Evolutionary conservation across 2,113 vertebrate genomes (phyloP), one percentile per base, ranked within the genome.

Genomic region (Calonectris borealis): DNA sequence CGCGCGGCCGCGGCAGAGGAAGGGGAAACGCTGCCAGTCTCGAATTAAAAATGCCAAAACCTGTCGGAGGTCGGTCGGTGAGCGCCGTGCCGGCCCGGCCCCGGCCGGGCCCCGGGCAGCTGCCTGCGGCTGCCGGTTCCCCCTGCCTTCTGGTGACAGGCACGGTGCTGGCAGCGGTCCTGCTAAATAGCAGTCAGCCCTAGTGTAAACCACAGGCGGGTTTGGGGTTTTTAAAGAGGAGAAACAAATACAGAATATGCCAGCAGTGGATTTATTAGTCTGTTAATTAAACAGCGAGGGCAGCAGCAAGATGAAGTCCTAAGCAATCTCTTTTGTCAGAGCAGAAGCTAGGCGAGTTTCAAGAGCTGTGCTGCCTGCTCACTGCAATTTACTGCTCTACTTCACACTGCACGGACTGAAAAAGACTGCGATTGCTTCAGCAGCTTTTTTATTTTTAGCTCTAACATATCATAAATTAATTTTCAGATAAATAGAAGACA

Each of bases 321-420:
- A 17, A 72, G 88, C 2, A 52, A 24, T 76, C 49, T 44, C 88
- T 73, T 89, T 93, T 79, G 84, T 84, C 58, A 25, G 48, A 84
- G 73, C 17, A 82, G 69, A 48, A 92, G 68, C 91, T 16, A 73
- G 72, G 52, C 80, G 27, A 57, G 36, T 79, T 92, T 42, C 27
- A n/a, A 65, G 73, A 57, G 81, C 86, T 18, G 69, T 2, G 17
- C 85, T 62, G 88, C 25, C 70, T 26, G 44, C 66, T 75, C 1
- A 1, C 58, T 31, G 65, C 93, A 6, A 87, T 96, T 96, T 91
- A 22, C 93, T 94, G 96, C 94, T 97, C 94, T 69, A 88, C 65
- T 96, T 95, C 92, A 68, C 79, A n/a, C 79, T 34, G 51, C 31
- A 2, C 3, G 4, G 19, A 2, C 48, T 76, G 38, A 18, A 44